These are phyloP conservation scores for Biston betularia DNA, from an alignment of 2,888 invertebrate genomes.

Conservation along the genomic window DNA sequence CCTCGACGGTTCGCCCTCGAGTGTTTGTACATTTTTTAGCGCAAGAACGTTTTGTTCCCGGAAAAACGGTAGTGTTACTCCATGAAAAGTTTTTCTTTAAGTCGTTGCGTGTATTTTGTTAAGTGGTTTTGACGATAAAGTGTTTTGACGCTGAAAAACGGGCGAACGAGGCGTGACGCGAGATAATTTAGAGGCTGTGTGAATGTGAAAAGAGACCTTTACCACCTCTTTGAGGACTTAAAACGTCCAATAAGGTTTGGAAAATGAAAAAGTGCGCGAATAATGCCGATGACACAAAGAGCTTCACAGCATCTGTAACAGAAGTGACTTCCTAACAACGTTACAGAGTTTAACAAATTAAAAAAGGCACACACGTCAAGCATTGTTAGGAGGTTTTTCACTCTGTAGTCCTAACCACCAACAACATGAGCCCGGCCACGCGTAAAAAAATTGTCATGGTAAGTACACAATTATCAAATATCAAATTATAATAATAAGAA, in stretches of 20 bases:
- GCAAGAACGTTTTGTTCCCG: constrained; percentile 40
- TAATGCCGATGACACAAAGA: neutral
- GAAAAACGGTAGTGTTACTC: constrained; percentile 33
- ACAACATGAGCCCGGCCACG: too few relatives aligned
- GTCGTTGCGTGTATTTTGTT: constrained; percentile 32
- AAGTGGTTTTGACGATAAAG: constrained; percentile 44
- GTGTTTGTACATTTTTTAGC: constrained; percentile 69
- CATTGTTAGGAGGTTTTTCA: too few relatives aligned
- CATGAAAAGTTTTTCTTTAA: constrained; percentile 36
- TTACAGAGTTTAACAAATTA: too few relatives aligned
- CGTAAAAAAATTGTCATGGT: too few relatives aligned
- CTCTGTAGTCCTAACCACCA: too few relatives aligned
- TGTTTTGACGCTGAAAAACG: constrained; percentile 26
- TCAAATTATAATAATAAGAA: too few relatives aligned
- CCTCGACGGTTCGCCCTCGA: constrained; percentile 57
- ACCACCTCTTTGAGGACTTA: neutral
- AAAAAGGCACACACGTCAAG: too few relatives aligned
- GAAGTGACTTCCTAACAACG: too few relatives aligned
- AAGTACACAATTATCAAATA: too few relatives aligned
- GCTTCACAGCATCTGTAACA: too few relatives aligned
- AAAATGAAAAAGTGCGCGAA: neutral
- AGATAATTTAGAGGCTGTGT: constrained; percentile 14
- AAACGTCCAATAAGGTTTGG: neutral
- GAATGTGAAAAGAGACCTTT: constrained; percentile 9
- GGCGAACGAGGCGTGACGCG: constrained; percentile 18